Conservation (phyloP, 2,888 invertebrate species). For the Agapostemon virescens region DNA sequence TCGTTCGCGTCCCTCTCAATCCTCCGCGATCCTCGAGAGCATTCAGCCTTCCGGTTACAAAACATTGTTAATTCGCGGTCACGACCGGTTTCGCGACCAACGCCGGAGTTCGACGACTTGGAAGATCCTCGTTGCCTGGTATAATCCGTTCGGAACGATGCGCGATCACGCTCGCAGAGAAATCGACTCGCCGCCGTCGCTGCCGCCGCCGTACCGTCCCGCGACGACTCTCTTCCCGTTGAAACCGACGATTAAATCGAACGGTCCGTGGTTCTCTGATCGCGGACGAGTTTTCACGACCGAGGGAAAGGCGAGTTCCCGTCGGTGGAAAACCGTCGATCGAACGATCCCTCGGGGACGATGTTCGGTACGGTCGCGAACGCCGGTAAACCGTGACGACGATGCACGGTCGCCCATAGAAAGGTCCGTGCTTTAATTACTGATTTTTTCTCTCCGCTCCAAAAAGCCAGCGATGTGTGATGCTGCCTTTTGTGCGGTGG, state of each 20-base stretch:
- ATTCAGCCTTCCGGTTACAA: too few species aligned
- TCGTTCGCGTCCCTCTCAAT: too few species aligned
- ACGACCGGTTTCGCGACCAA: neutral
- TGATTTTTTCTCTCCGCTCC: conserved; percentile 72
- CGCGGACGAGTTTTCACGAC: neutral
- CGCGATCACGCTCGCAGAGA: neutral
- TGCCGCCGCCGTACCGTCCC: neutral
- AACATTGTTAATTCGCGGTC: neutral
- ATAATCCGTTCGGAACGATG: conserved; percentile 24
- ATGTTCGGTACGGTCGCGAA: conserved; percentile 14
- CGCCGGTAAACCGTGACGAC: conserved; percentile 57
- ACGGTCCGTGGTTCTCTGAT: neutral
- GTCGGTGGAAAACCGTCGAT: conserved; percentile 13
- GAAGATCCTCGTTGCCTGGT: conserved; percentile 5
- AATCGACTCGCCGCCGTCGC: neutral
- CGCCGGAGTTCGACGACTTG: conserved; percentile 24
- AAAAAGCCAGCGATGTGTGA: conserved; percentile 76
- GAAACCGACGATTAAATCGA: neutral
- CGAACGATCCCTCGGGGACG: conserved; percentile 24
- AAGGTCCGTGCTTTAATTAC: conserved; percentile 65
- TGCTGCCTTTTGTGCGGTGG: conserved; percentile 47
- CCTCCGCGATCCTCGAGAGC: too few species aligned
- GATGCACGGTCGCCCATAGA: conserved; percentile 37
- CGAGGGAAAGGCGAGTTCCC: neutral
- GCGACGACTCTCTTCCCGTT: neutral